These are phyloP conservation scores for Procavia capensis DNA, from an alignment of 2,113 vertebrate species.

Conservation along the genomic window DNA sequence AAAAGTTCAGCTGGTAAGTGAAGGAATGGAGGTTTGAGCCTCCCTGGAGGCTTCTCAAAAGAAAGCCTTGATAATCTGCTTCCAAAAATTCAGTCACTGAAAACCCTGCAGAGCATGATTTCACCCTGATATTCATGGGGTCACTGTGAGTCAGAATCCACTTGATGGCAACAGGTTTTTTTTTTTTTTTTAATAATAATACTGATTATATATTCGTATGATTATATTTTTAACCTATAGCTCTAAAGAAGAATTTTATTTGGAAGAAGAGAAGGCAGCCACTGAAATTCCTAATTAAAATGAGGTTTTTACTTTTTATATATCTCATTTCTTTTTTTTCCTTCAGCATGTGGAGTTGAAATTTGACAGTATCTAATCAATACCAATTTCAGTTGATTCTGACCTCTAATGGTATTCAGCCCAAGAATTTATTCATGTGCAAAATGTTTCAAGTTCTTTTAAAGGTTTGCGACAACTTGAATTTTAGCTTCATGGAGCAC, in stretches of 20 bases:
- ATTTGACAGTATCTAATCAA: constrained; percentile 68
- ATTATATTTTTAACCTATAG: constrained; percentile 45
- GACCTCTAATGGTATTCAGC: constrained; percentile 57
- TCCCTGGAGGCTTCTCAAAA: background rate
- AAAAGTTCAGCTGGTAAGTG: background rate
- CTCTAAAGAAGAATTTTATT: constrained; percentile 27
- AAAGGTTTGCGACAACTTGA: constrained; percentile 51
- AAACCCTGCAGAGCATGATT: background rate
- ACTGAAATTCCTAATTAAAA: constrained; percentile 72
- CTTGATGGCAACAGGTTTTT: background rate
- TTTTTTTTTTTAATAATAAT: background rate
- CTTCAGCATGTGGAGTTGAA: constrained; percentile 49
- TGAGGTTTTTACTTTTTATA: constrained; percentile 52
- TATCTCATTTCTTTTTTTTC: constrained; percentile 45
- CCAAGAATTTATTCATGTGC: constrained; percentile 69
- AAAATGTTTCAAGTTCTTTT: constrained; percentile 43
- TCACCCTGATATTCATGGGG: background rate
- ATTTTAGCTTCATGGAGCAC: constrained; percentile 58
- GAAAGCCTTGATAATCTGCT: background rate
- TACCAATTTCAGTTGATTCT: constrained; percentile 72
- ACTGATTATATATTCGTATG: constrained; percentile 45
- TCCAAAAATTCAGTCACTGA: background rate
- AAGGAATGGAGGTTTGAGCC: background rate
- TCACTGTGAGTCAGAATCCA: background rate
- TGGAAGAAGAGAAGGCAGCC: background rate